These are phyloP conservation scores for Diarsia dahlii DNA, from an alignment of 2,888 invertebrate genomes.

Conservation along the genomic window DNA sequence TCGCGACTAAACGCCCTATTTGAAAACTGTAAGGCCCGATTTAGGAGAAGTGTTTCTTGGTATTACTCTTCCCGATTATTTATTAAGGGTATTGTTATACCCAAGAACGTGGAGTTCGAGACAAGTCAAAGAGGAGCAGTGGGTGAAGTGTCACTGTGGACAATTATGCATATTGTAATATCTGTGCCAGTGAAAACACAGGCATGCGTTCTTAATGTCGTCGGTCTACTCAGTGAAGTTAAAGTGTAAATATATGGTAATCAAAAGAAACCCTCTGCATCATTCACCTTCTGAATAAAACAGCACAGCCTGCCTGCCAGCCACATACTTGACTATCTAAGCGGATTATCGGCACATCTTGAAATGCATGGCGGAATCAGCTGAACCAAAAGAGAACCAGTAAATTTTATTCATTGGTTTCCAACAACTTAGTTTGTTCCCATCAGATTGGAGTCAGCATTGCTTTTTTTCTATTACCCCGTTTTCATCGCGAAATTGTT, in stretches of 20 bases:
- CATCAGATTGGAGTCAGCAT: constrained; percentile 38
- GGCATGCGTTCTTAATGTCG: neutral
- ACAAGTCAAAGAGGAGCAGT: no score
- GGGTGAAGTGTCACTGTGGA: neutral
- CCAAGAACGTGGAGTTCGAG: no score
- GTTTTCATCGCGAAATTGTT: constrained; percentile 21
- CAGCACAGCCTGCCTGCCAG: constrained; percentile 9
- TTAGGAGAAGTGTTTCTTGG: neutral
- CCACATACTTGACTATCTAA: constrained; percentile 44
- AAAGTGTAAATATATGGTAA: neutral
- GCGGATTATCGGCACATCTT: constrained; percentile 66
- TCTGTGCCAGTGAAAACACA: neutral
- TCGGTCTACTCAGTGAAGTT: neutral
- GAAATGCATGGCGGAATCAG: constrained; percentile 66
- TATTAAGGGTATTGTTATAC: neutral
- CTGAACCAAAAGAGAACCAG: constrained; percentile 56
- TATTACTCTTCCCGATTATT: neutral
- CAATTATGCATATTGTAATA: neutral
- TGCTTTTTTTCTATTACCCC: constrained; percentile 35
- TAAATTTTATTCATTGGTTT: constrained; percentile 76
- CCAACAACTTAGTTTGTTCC: constrained; percentile 59
- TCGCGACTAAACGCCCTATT: neutral
- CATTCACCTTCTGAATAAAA: constrained; percentile 34
- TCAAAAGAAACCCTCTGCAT: constrained; percentile 18
- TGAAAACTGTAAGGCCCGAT: neutral